Percentiles rank a stretch among this genome's conserved stretches.
These are phyloP conservation scores for Tenebrio molitor DNA, from an alignment of 1,140 invertebrate genomes.

Conservation along the genomic window DNA sequence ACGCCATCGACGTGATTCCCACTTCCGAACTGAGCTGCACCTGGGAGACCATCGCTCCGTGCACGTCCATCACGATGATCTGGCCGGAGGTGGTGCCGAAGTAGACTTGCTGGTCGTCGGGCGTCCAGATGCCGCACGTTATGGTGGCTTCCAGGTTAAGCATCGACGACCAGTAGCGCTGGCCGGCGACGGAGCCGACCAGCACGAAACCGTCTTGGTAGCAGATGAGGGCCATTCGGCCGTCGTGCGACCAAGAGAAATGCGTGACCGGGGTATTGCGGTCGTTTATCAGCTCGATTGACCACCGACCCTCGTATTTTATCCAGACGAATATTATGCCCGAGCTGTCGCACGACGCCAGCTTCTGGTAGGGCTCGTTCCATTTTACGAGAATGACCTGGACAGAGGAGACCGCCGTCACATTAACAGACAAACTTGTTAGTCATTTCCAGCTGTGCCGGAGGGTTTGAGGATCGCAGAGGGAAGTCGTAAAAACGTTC, in stretches of 20 bases:
- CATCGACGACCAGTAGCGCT: constrained; percentile 99
- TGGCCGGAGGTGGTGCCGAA: constrained; percentile 95
- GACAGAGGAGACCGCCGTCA: constrained; percentile 50
- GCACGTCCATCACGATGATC: constrained; percentile 96
- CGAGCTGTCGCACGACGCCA: constrained; percentile 97
- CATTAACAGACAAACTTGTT: too few relatives aligned
- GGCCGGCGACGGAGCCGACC: constrained; percentile 96
- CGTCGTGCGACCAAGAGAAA: constrained; percentile 99
- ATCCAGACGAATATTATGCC: constrained; percentile 99
- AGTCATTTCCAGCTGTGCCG: too few relatives aligned
- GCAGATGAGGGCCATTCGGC: constrained; percentile 97
- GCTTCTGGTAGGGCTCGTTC: constrained; percentile 99
- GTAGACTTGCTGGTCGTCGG: constrained; percentile 97
- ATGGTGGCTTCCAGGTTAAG: constrained; percentile 93
- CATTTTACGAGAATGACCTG: constrained; percentile 97
- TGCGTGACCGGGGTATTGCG: constrained; percentile 95
- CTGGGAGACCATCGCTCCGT: constrained; percentile 94
- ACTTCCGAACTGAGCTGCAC: constrained; percentile 85
- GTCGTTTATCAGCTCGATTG: constrained; percentile 99
- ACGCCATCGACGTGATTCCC: constrained; percentile 91
- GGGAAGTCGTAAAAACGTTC: too few relatives aligned
- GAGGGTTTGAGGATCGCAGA: too few relatives aligned
- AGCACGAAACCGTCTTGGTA: constrained; percentile 98
- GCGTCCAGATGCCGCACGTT: constrained; percentile 97
- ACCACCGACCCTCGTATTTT: constrained; percentile 98